phyloP scores from a whole-genome alignment of 2,797 vertebrate species.

The Danionella dracula region DNA sequence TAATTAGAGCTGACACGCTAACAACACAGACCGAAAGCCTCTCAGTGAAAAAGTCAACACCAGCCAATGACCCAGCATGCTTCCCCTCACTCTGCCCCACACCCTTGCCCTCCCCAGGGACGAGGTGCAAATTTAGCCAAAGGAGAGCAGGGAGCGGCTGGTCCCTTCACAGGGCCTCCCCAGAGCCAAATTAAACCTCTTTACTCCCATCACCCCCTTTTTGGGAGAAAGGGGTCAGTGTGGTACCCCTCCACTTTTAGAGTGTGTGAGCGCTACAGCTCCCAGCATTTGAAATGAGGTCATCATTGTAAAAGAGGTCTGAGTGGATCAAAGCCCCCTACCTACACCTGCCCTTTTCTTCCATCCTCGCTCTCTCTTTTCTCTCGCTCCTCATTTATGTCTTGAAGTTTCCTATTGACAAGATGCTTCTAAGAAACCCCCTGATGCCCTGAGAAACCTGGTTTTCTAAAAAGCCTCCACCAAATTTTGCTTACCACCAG shows the following conservation, averaged over 20 bases:
- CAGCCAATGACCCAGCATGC: conserved; percentile 71
- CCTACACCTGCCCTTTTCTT: conserved; percentile 72
- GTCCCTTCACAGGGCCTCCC: conserved; percentile 49
- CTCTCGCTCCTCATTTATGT: conserved; percentile 38
- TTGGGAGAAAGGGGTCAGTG: conserved; percentile 38
- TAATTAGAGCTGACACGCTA: conserved; percentile 80
- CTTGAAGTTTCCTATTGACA: conserved; percentile 49
- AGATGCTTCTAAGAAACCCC: conserved; percentile 50
- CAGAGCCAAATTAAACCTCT: conserved; percentile 72
- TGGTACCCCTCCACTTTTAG: conserved; percentile 42
- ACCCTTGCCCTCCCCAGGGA: conserved; percentile 23
- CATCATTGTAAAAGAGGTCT: conserved; percentile 71
- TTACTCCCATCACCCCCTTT: conserved; percentile 13
- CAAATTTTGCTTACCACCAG: conserved; percentile 43
- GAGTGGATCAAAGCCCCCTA: conserved; percentile 72
- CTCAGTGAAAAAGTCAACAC: conserved; percentile 80
- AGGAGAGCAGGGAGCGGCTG: conserved; percentile 38
- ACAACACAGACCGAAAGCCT: conserved; percentile 72
- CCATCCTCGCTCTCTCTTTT: conserved; percentile 44
- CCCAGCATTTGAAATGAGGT: conserved; percentile 85
- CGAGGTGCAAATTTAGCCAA: conserved; percentile 39
- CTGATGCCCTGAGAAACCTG: conserved; percentile 36
- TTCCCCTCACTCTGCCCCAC: conserved; percentile 45
- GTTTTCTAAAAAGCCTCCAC: conserved; percentile 32
- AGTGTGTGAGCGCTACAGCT: conserved; percentile 41